Base-by-base conservation (phyloP, 2,888 invertebrate genomes). In the Agrochola macilenta region DNA sequence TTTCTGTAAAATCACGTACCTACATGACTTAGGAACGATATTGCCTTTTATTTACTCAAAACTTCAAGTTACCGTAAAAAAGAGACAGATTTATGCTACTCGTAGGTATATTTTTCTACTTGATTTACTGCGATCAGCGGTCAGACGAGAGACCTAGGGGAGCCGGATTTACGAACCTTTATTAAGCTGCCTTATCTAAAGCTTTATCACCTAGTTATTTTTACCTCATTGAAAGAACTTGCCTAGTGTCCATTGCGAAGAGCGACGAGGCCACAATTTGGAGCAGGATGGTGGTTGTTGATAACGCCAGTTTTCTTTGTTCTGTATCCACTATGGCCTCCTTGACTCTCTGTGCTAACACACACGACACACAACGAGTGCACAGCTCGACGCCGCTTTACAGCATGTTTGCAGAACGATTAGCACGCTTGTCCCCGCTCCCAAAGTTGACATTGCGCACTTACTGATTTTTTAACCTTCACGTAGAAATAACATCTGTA, bases 391-490 rank as follows among this genome's bases (percentile, higher is more conserved):
- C 89, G 89, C 90, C 89, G 92, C 93, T 92, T 92, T 95, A 93
- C 93, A 93, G 90, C 90, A 87, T 96, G 94, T 96, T 96, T 96
- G 95, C 90, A 91, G 88, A 93, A 90, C 93, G 96, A 96, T 96
- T 96, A 96, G 91, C 96, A 94, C 91, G 87, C 91, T 94, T 92
- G 94, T 94, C 92, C 93, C 93, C 92, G 93, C 93, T 92, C 84
- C 92, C 92, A 93, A 94, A 95, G 95, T 95, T 94, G 94, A 95
- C 96, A 96, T 95, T 95, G 94, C 95, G 93, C 95, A 95, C 95
- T 95, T 93, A 94, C 93, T 88, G 94, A 94, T 94, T 95, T 94
- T 94, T 93, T 92, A 95, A 95, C 95, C 94, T 95, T 95, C 90
- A 90, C 89, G 89, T 92, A 92, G 87, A 93, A 94, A 95, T 94